A percentile compares a stretch with the other conserved stretches of the same genome.
Conservation (phyloP, 2,113 vertebrate species). For the Rostratula benghalensis region DNA sequence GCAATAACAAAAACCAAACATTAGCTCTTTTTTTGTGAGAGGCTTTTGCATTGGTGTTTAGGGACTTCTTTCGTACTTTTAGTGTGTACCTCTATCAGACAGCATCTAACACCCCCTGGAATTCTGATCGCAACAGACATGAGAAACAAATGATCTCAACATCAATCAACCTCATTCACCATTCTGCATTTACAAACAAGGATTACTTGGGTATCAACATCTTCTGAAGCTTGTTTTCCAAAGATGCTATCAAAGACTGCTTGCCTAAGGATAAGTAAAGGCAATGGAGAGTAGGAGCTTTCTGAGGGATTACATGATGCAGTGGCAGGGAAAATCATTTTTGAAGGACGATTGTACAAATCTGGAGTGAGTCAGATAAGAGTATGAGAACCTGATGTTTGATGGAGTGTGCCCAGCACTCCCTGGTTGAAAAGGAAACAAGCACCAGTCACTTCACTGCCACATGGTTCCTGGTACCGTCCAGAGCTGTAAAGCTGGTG, state of each 20-base stretch:
- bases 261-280: background rate
- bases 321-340: background rate
- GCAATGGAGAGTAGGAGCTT: background rate
- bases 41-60: background rate
- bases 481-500: background rate
- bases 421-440: background rate
- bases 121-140: background rate
- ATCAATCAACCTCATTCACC: background rate
- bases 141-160: background rate
- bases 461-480: background rate
- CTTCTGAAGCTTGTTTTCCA: background rate
- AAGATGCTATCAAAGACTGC: background rate
- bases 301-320: background rate
- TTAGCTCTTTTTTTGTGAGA: background rate
- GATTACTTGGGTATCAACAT: background rate
- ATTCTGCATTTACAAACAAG: background rate
- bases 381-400: background rate
- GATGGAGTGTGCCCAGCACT: rapidly evolving
- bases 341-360: background rate
- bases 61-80: background rate
- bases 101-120: background rate
- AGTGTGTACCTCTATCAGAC: background rate
- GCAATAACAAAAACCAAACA: background rate
- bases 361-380: background rate
- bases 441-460: rapidly evolving